Conservation (phyloP, 2,888 invertebrate species). For the Ichneumoninae sp. region DNA sequence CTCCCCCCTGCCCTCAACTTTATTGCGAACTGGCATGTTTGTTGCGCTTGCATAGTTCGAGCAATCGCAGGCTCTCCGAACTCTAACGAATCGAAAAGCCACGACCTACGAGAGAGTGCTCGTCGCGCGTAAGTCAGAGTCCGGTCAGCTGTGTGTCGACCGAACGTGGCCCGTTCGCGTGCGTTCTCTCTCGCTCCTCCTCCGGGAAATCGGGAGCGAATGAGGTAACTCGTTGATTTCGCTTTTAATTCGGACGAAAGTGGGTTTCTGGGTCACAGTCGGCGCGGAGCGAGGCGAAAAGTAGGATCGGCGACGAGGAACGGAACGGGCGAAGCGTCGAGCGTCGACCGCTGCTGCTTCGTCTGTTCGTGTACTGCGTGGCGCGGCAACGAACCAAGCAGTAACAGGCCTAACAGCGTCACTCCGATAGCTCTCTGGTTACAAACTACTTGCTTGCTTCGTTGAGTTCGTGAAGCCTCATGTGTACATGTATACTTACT, state of each 20-base stretch:
- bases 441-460: slow-evolving; percentile 33
- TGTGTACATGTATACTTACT: slow-evolving; percentile 11
- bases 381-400: slow-evolving; percentile 37
- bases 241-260: slow-evolving; percentile 80
- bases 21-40: background rate
- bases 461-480: slow-evolving; percentile 22
- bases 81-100: slow-evolving; percentile 28
- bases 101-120: slow-evolving; percentile 43
- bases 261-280: slow-evolving; percentile 78
- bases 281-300: slow-evolving; percentile 72
- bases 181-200: slow-evolving; percentile 57
- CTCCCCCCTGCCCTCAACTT: no score
- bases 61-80: background rate
- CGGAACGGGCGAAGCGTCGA: slow-evolving; percentile 41
- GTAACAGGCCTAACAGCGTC: slow-evolving; percentile 38
- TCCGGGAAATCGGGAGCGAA: slow-evolving; percentile 70
- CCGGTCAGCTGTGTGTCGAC: slow-evolving; percentile 56
- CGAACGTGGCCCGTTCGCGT: slow-evolving; percentile 45
- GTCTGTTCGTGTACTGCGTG: slow-evolving; percentile 40
- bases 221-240: slow-evolving; percentile 77
- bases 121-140: slow-evolving; percentile 17
- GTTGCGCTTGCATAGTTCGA: background rate
- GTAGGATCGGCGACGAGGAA: slow-evolving; percentile 67
- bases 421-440: slow-evolving; percentile 25
- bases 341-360: slow-evolving; percentile 27